Conservation (phyloP, 2,113 vertebrate genomes). For the Choloepus hoffmanni region DNA sequence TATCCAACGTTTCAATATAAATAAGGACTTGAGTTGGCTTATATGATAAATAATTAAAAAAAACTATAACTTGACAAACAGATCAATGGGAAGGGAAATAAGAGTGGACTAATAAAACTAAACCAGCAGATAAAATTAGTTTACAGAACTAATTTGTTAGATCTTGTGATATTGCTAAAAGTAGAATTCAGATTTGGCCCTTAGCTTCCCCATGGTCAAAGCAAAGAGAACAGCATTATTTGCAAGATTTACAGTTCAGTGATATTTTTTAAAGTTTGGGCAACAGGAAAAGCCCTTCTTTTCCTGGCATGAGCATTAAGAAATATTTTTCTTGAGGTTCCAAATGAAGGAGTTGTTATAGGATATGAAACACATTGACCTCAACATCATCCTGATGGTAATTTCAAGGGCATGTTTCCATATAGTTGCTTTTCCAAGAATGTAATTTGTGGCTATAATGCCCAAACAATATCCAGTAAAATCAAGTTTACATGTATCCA, state of each 20-base stretch:
- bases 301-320: neutral
- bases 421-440: neutral
- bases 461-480: conserved; percentile 33
- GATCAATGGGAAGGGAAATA: neutral
- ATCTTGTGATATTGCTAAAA: neutral
- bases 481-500: neutral
- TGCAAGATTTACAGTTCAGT: neutral
- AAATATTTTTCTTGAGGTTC: neutral
- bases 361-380: neutral
- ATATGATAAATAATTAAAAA: conserved; percentile 20
- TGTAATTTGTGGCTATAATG: neutral
- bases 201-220: neutral
- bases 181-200: neutral
- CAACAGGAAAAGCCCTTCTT: neutral
- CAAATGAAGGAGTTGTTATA: neutral
- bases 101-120: neutral
- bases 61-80: conserved; percentile 37
- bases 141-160: conserved; percentile 18
- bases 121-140: conserved; percentile 3
- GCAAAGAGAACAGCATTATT: neutral
- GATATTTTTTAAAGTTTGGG: neutral
- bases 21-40: neutral
- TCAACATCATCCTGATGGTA: neutral
- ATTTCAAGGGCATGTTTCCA: neutral
- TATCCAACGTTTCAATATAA: neutral